Evolutionary conservation across 2,113 vertebrate species (phyloP), one percentile per base, ranked within the genome.

Genomic region (Alethe castanea): DNA sequence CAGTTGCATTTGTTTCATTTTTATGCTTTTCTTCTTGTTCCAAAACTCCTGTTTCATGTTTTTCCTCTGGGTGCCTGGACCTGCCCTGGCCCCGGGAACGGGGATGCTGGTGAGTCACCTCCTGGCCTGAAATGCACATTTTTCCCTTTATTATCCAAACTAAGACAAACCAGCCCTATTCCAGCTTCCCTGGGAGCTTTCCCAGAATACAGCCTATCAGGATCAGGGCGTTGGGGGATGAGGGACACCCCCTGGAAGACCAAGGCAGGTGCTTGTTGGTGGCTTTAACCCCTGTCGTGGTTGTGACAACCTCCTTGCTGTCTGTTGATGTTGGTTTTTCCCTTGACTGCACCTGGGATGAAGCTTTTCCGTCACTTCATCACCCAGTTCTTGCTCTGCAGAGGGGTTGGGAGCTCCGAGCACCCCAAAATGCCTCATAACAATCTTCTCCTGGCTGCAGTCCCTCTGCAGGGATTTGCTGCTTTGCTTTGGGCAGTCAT

Each of bases 21-120:
- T 62, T 56, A 8, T 18, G 24, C 4, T 56, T 36, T 52, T 67
- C 40, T 70, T 70, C 87, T 81, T 28, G 17, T 45, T 81, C 61
- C 29, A 35, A 44, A 81, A 10, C 54, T 72, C 79, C 54, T 2
- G 14, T 65, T 79, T 53, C 15, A 5, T 80, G 29, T 86, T 77
- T 69, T 77, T 44, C 12, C 38, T 76, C 50, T 28, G 48, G 35
- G 38, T 71, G 35, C 38, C 86, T 22, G 90, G 90, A 71, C 89
- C 87, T 94, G 96, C 84, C 91, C 83, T 33, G 71, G 71, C 36
- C 57, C 59, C 0, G 0, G 84, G 78, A 91, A 3, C 47, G 19
- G 87, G 70, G 90, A 56, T 87, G 44, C 70, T 85, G 84, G 81
- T 96, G 96, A 96, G 90, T 96, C 95, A 96, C 78, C 81, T 96